phyloP scores from a whole-genome alignment of 2,888 invertebrate genomes.

The Notodonta dromedarius region DNA sequence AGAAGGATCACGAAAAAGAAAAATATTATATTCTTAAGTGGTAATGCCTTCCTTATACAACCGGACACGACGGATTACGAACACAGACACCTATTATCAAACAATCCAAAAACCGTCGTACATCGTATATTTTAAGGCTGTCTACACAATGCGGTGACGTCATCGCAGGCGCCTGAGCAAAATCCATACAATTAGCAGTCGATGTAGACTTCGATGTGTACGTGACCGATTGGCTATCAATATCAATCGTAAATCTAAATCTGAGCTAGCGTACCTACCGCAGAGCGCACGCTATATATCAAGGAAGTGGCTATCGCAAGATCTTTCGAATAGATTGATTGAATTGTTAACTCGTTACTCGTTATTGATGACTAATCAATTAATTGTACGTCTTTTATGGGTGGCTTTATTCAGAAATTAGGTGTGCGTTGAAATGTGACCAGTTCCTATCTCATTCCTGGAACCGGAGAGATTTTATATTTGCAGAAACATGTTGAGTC shows the following conservation, averaged over 20 bases:
- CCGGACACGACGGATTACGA: neutral
- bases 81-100: slow-evolving; percentile 3
- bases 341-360: slow-evolving; percentile 12
- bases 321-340: slow-evolving; percentile 35
- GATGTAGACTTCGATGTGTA: slow-evolving; percentile 39
- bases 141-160: slow-evolving; percentile 50
- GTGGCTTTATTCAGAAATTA: neutral
- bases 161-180: slow-evolving; percentile 66
- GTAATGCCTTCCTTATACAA: neutral
- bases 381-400: neutral
- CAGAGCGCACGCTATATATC: slow-evolving; percentile 51
- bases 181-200: slow-evolving; percentile 65
- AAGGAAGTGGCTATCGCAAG: slow-evolving; percentile 38
- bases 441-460: too few relatives aligned
- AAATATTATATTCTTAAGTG: too few relatives aligned
- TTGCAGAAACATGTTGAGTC: too few relatives aligned
- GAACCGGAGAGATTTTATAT: too few relatives aligned
- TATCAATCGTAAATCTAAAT: slow-evolving; percentile 70
- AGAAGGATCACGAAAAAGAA: too few relatives aligned
- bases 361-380: slow-evolving; percentile 5
- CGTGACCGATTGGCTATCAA: slow-evolving; percentile 77
- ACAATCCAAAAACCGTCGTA: slow-evolving; percentile 1
- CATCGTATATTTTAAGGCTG: slow-evolving; percentile 7
- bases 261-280: slow-evolving; percentile 70
- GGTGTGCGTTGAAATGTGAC: too few relatives aligned